Percentiles rank a stretch among this genome's conserved stretches.
phyloP scores from a whole-genome alignment of 2,888 invertebrate genomes.

The Drosophila recens region DNA sequence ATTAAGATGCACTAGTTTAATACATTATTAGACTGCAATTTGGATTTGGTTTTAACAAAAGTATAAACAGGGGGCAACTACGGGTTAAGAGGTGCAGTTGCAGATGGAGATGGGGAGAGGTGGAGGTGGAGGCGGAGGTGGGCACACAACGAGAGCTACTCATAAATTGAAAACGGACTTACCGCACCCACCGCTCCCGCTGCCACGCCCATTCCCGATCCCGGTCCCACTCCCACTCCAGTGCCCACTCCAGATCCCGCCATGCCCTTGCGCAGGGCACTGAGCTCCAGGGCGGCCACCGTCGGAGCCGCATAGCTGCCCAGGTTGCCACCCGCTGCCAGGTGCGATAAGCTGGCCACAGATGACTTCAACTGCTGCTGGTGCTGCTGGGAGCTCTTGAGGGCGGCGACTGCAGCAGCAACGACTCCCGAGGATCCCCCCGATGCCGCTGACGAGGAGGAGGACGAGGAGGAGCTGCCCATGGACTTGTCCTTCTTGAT shows the following conservation, averaged over 20 bases:
- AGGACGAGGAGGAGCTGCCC: constrained; percentile 20
- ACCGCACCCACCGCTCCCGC: constrained; percentile 82
- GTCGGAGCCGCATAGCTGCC: constrained; percentile 49
- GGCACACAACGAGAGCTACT: constrained; percentile 63
- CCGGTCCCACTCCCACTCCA: constrained; percentile 39
- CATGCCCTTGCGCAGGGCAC: constrained; percentile 79
- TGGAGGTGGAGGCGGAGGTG: constrained; percentile 48
- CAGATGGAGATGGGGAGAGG: constrained; percentile 32
- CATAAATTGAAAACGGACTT: constrained; percentile 82
- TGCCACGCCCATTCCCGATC: constrained; percentile 51
- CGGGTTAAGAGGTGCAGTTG: constrained; percentile 66
- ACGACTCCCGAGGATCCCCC: constrained; percentile 35
- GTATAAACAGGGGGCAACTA: constrained; percentile 51
- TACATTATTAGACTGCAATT: constrained; percentile 18
- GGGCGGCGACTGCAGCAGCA: constrained; percentile 68
- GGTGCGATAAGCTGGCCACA: constrained; percentile 69
- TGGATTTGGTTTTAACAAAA: constrained; percentile 13
- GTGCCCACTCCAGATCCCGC: constrained; percentile 51
- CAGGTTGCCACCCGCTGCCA: constrained; percentile 65
- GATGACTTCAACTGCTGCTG: constrained; percentile 70
- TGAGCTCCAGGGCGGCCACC: constrained; percentile 65
- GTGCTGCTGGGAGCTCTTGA: constrained; percentile 63
- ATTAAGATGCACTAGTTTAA: constrained; percentile 17
- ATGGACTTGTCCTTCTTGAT: constrained; percentile 47
- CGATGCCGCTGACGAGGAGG: constrained; percentile 18